phyloP scores from a whole-genome alignment of 2,888 invertebrate species.

The Corythucha ciliata region DNA sequence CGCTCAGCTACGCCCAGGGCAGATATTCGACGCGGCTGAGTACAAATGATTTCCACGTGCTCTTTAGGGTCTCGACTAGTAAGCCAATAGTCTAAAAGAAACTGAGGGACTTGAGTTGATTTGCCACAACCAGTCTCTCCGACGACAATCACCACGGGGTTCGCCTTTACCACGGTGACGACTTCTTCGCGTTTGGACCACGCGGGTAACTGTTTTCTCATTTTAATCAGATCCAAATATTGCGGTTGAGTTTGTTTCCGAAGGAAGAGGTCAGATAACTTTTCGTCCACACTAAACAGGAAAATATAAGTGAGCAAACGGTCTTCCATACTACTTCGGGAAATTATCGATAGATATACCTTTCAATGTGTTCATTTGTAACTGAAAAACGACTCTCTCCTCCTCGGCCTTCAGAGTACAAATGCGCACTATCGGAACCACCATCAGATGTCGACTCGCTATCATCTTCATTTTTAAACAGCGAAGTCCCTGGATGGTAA shows the following conservation, averaged over 20 bases:
- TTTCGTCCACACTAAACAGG: slow-evolving; percentile 43
- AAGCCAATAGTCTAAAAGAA: slow-evolving; percentile 79
- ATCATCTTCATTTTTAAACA: slow-evolving; percentile 15
- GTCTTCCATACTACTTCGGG: background rate
- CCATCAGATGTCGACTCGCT: slow-evolving; percentile 32
- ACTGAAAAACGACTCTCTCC: no score
- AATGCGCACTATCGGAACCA: slow-evolving; percentile 45
- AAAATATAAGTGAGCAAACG: background rate
- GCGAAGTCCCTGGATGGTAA: slow-evolving; percentile 26
- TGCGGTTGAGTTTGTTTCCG: slow-evolving; percentile 52
- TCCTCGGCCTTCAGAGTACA: slow-evolving; percentile 17
- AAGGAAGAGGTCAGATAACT: slow-evolving; percentile 52
- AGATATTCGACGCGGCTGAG: slow-evolving; percentile 84
- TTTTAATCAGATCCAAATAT: slow-evolving; percentile 57
- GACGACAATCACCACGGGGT: slow-evolving; percentile 61
- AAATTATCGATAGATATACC: slow-evolving; percentile 8
- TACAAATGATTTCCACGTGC: slow-evolving; percentile 79
- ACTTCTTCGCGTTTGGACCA: slow-evolving; percentile 62
- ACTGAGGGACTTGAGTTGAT: slow-evolving; percentile 92
- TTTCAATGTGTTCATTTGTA: slow-evolving; percentile 10
- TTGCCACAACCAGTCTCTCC: slow-evolving; percentile 87
- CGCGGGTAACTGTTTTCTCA: slow-evolving; percentile 58
- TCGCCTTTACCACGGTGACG: slow-evolving; percentile 52
- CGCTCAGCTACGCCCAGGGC: slow-evolving; percentile 87
- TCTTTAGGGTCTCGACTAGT: slow-evolving; percentile 46